Percentiles rank a stretch among this genome's conserved stretches.
Conservation (phyloP, 30 jellyfish, hydroid and myxozoan genomes). For the Phacellophora camtschatica region DNA sequence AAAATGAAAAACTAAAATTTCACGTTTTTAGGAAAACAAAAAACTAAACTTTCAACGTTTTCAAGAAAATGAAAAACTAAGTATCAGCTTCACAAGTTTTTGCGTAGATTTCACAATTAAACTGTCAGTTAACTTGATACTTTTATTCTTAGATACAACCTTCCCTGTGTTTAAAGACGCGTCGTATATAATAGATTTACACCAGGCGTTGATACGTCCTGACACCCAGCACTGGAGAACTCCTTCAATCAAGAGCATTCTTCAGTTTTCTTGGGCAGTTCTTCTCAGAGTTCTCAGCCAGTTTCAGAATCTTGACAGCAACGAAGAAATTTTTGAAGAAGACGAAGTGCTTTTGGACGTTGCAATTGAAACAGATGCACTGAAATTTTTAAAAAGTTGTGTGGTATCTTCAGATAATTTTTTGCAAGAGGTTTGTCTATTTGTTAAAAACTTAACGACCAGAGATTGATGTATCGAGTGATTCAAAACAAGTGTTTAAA, state of each 20-base stretch:
- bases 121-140: neutral
- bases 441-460: too few species aligned
- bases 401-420: slow-evolving; percentile 55
- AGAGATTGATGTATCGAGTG: too few species aligned
- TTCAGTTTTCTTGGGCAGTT: slow-evolving; percentile 75
- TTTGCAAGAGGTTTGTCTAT: slow-evolving; percentile 85
- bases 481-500: too few species aligned
- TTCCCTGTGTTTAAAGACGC: slow-evolving; percentile 78
- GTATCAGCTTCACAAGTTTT: too few species aligned
- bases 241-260: slow-evolving; percentile 58
- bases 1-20: too few species aligned
- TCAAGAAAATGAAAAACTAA: too few species aligned
- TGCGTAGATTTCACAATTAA: neutral
- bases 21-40: too few species aligned
- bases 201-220: slow-evolving; percentile 62
- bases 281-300: slow-evolving; percentile 74
- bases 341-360: slow-evolving; percentile 67
- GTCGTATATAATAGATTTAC: slow-evolving; percentile 26
- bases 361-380: slow-evolving; percentile 75
- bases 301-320: slow-evolving; percentile 37
- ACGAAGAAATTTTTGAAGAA: slow-evolving; percentile 76
- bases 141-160: slow-evolving; percentile 15
- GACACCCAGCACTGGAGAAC: slow-evolving; percentile 74
- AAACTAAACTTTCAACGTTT: too few species aligned
- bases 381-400: slow-evolving; percentile 25